Evolutionary conservation across 2,113 vertebrate species (phyloP).

Genomic region (Callipepla squamata): DNA sequence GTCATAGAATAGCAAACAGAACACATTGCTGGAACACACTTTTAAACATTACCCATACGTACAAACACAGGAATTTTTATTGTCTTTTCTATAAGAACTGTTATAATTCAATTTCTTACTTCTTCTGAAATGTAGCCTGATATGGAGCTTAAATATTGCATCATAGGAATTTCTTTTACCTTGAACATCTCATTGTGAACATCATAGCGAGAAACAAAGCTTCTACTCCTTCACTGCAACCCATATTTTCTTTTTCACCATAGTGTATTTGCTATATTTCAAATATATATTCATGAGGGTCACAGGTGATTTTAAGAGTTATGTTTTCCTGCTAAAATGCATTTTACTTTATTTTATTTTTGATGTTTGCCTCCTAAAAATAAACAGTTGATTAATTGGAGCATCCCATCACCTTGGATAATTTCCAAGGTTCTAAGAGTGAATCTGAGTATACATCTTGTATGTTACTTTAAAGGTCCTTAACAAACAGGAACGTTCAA

Average conservation of each 20-base stretch:
- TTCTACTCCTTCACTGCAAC: background rate
- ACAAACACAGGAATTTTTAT: background rate
- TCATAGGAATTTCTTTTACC: slow-evolving; percentile 18
- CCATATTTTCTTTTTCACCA: background rate
- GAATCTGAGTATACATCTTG: background rate
- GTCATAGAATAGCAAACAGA: background rate
- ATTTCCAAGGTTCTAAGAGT: background rate
- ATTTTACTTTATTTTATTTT: background rate
- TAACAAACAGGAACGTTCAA: background rate
- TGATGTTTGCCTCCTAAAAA: background rate
- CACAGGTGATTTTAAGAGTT: background rate
- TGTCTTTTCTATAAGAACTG: background rate
- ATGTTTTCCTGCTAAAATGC: background rate
- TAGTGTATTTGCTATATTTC: background rate
- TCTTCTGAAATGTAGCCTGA: background rate
- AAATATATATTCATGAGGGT: background rate
- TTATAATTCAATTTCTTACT: background rate
- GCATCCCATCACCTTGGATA: background rate
- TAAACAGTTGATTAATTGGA: background rate
- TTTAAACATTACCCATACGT: background rate
- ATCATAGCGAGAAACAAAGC: slow-evolving; percentile 26
- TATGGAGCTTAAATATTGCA: background rate
- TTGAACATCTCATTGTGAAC: slow-evolving; percentile 14
- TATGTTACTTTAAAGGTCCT: background rate
- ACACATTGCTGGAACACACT: background rate